A percentile compares a stretch with the other conserved stretches of the same genome.
These are phyloP conservation scores for Coleophora deauratella DNA, from an alignment of 2,888 invertebrate species.

Conservation along the genomic window DNA sequence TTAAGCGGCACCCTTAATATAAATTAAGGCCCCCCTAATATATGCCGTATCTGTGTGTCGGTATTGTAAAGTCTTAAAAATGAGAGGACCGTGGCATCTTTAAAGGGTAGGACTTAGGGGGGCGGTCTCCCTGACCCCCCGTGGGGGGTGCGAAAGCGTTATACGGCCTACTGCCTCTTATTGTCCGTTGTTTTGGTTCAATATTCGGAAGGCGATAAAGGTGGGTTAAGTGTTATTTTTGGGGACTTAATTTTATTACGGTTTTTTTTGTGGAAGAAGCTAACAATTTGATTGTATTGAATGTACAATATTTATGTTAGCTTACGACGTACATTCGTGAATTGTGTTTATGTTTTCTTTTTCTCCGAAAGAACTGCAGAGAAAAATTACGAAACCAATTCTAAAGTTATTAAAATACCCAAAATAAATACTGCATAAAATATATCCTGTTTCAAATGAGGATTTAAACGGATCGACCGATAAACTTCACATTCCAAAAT, in stretches of 20 bases:
- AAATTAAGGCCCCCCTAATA: conserved; percentile 54
- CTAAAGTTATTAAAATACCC: no score
- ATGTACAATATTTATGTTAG: no score
- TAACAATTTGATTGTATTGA: no score
- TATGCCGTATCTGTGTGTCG: conserved; percentile 53
- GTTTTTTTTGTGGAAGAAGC: not conserved
- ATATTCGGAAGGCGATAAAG: conserved; percentile 59
- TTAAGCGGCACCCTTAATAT: conserved; percentile 31
- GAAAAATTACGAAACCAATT: no score
- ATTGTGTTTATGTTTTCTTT: no score
- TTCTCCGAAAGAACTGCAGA: no score
- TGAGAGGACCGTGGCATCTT: conserved; percentile 71
- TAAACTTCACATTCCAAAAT: no score
- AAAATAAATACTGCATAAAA: no score
- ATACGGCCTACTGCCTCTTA: conserved; percentile 58
- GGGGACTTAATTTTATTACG: conserved; percentile 33
- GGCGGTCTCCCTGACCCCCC: conserved; percentile 43
- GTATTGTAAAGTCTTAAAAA: conserved; percentile 74
- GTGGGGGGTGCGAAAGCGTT: conserved; percentile 58
- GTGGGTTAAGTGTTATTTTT: conserved; percentile 59
- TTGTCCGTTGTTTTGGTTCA: conserved; percentile 68
- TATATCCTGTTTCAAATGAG: no score
- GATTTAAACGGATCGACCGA: no score
- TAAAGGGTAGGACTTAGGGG: conserved; percentile 71
- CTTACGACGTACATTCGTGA: no score